Evolutionary conservation across 2,888 invertebrate species (phyloP), one percentile per base, ranked within the genome.

Genomic region (Protonemura montana): DNA sequence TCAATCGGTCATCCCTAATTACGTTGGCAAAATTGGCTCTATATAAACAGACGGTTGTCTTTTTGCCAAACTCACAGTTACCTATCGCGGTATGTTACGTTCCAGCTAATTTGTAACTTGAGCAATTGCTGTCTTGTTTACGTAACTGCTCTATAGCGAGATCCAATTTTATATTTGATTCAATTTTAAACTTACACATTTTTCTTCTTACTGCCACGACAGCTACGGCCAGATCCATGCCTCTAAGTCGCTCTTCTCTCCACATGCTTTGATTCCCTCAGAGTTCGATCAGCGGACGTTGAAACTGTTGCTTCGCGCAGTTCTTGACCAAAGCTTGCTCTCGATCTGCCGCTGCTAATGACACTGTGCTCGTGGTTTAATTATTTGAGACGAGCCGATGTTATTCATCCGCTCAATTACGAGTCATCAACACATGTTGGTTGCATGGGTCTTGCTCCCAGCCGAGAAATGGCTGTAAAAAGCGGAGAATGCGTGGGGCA

Each of bases 371-470:
- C 6, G 59, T 59, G 59, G 59, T 59, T 59, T 59, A 59, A 59
- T 59, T 59, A 59, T 59, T 59, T 59, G 59, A 59, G 59, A 59
- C 59, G 59, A 59, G 59, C 59, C 59, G 59, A 59, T 59, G 59
- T 21, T 59, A 59, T 59, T 59, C 59, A 59, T 59, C 59, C 59
- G 59, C 59, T 59, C 59, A 59, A 59, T 59, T 59, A 59, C 59
- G 59, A 59, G 59, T 59, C 59, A 59, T 59, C 59, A 59, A 59
- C 59, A 59, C 59, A 59, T 59, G 59, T 59, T 59, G 21, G 59
- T 21, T 59, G 59, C 59, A 59, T 59, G 59, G 59, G 59, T 59
- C 59, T 13, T 2, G 59, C 6, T 59, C 35, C 21, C 59, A 2
- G 59, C 59, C 59, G 35, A 59, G 59, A 7, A 3, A 6, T 21